A percentile compares a stretch with the other conserved stretches of the same genome.
Conservation (phyloP, 2,113 vertebrate species). For the Sapayoa aenigma region DNA sequence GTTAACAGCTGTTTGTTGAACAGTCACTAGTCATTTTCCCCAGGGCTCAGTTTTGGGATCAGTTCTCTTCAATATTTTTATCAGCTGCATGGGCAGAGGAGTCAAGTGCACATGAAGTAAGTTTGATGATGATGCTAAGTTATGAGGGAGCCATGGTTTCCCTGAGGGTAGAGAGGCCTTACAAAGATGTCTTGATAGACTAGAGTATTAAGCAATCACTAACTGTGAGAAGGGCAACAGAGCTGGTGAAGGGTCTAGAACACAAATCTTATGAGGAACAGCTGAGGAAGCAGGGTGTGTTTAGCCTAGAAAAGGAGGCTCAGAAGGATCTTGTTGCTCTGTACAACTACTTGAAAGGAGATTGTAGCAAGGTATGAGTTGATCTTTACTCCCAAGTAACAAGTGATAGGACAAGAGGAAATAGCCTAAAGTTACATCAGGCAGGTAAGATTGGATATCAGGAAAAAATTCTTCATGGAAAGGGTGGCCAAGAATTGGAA, state of each 20-base stretch:
- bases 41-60: neutral
- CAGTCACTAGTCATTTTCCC: fast-evolving
- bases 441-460: neutral
- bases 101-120: neutral
- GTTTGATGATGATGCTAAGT: neutral
- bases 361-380: neutral
- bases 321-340: neutral
- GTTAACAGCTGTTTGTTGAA: neutral
- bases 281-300: fast-evolving
- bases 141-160: neutral
- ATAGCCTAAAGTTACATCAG: neutral
- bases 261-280: neutral
- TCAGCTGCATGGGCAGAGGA: neutral
- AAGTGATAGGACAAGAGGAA: neutral
- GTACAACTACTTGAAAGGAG: neutral
- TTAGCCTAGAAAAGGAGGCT: neutral
- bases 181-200: neutral
- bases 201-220: neutral
- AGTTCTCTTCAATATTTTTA: neutral
- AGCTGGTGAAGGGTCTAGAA: neutral
- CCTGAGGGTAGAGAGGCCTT: fast-evolving
- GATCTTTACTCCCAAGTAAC: neutral
- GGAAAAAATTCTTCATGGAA: neutral
- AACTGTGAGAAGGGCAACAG: fast-evolving
- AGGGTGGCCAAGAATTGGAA: neutral